Evolutionary conservation across 2,113 vertebrate species (phyloP), one percentile per base, ranked within the genome.

Genomic region (Pollimyrus isidori): DNA sequence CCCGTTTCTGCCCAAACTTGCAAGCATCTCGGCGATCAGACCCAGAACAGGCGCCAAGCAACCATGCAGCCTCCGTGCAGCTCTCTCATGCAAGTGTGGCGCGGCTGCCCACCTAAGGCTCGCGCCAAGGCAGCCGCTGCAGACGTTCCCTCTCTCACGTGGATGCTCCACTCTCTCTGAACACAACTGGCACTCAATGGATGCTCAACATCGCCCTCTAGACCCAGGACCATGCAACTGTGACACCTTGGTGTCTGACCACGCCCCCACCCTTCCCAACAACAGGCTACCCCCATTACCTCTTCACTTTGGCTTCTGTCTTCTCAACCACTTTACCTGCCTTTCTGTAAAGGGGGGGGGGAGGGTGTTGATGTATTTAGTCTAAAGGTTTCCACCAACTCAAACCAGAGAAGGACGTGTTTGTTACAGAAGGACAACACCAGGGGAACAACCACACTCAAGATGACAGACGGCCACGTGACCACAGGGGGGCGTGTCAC

Each of bases 271-370:
- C 15, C 49, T 7, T 1, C 13, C 4, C 52, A 53, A 21, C 52
- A 21, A 35, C 69, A 15, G 39, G 5, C 69, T 76, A 15, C 39
- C 21, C 39, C 21, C 45, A 50, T 91, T 92, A 93, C 92, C 92
- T 92, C 85, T 91, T 91, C 48, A 83, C 93, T 87, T 89, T 49
- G 0, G 91, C 93, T 48, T 42, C 92, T 45, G 90, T 92, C 90
- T 93, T 93, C 85, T 65, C 48, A 56, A 89, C 0, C 91, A 90
- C 91, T 91, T 91, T 89, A 11, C 42, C 92, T 90, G 10, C 91
- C 89, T 95, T 96, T 95, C 95, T 95, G 92, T 93, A 93, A 73
- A n/a, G 65, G 46, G 86, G 86, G 35, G 42, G 49, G 87, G 86
- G 50, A 3, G 48, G 84, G n/a, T 52, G 85, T 53, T 53, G 88